A percentile compares a stretch with the other conserved stretches of the same genome.
Evolutionary conservation across 2,113 vertebrate species (phyloP).

Genomic region (Eulemur macaco): DNA sequence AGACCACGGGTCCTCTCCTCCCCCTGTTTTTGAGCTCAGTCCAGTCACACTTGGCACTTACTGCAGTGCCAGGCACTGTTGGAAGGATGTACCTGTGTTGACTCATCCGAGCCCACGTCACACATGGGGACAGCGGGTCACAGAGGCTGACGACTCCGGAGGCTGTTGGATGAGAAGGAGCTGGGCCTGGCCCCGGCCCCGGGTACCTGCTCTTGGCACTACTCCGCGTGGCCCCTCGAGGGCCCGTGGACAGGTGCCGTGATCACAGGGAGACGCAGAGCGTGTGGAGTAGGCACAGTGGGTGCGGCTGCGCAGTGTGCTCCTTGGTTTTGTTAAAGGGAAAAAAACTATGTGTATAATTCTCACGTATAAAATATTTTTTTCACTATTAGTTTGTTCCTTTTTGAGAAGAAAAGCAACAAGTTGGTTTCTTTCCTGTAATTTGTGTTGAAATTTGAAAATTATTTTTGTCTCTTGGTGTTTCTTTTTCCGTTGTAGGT

Average conservation of each 20-base stretch:
- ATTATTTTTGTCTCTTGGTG: neutral
- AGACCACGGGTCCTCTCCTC: no score
- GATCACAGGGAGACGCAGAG: neutral
- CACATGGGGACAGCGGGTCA: neutral
- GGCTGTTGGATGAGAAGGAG: neutral
- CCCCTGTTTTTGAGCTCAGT: neutral
- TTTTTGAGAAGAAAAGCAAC: neutral
- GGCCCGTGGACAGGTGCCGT: no score
- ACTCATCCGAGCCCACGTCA: neutral
- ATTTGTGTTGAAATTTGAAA: neutral
- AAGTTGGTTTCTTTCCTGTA: neutral
- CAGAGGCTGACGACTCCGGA: no score
- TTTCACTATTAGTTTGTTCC: neutral
- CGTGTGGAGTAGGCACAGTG: neutral
- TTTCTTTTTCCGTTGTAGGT: slow-evolving; percentile 80
- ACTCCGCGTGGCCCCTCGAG: neutral
- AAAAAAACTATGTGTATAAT: neutral
- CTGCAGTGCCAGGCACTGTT: neutral
- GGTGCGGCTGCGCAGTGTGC: neutral
- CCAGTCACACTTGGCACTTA: neutral
- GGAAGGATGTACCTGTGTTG: neutral
- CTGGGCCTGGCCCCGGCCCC: neutral
- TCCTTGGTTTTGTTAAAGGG: neutral
- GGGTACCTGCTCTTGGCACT: neutral
- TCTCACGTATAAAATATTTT: neutral